Conservation (phyloP, 2,888 invertebrate genomes). For the Sussaba pulchella region DNA sequence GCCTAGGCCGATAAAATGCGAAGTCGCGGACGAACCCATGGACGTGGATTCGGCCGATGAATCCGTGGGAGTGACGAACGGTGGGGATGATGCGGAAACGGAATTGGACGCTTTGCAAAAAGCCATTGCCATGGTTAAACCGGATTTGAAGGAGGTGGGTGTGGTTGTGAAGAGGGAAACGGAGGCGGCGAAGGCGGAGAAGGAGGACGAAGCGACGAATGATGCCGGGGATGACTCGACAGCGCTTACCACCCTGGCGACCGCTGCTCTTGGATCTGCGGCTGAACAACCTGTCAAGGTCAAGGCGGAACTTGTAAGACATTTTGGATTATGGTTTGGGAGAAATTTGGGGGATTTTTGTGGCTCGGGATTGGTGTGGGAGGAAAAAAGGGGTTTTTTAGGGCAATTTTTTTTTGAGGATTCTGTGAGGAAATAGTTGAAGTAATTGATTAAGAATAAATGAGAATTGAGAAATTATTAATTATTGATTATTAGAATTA, state of each 20-base stretch:
- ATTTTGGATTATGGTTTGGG: neutral
- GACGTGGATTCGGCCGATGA: slow-evolving; percentile 64
- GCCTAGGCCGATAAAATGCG: slow-evolving; percentile 56
- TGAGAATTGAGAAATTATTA: too few relatives aligned
- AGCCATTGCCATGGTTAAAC: slow-evolving; percentile 67
- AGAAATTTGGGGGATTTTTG: neutral
- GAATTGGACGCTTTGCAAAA: slow-evolving; percentile 71
- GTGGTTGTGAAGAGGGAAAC: slow-evolving; percentile 63
- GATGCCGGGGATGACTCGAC: slow-evolving; percentile 87
- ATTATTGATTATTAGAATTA: too few relatives aligned
- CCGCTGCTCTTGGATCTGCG: slow-evolving; percentile 88
- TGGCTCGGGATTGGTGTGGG: too few relatives aligned
- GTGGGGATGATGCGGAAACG: slow-evolving; percentile 72
- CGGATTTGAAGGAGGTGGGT: slow-evolving; percentile 72
- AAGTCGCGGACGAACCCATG: slow-evolving; percentile 62
- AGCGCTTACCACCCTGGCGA: slow-evolving; percentile 90
- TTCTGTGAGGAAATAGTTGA: too few relatives aligned
- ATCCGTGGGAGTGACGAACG: slow-evolving; percentile 73
- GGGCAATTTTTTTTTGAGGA: too few relatives aligned
- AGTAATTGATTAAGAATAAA: too few relatives aligned
- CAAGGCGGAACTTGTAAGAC: slow-evolving; percentile 72
- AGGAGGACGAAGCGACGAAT: slow-evolving; percentile 82
- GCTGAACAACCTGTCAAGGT: slow-evolving; percentile 78
- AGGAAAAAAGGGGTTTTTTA: too few relatives aligned
- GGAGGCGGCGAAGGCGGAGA: slow-evolving; percentile 74